These are phyloP conservation scores for Notodonta dromedarius DNA, from an alignment of 2,888 invertebrate genomes.

Conservation along the genomic window DNA sequence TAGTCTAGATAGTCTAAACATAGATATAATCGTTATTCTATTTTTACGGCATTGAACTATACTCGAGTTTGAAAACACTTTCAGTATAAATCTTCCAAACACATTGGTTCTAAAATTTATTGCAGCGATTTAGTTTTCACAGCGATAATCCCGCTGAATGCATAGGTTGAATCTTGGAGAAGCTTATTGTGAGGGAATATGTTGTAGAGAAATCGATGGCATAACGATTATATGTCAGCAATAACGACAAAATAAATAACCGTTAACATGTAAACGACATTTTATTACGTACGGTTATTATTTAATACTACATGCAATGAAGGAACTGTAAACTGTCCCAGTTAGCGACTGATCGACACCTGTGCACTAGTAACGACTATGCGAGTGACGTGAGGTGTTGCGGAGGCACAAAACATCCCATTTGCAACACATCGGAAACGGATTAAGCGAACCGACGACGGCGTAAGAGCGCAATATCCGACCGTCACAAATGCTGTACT, in stretches of 20 bases:
- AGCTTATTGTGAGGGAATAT: conserved; percentile 7
- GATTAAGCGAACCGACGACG: conserved; percentile 72
- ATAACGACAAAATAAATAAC: neutral
- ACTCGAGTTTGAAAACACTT: conserved; percentile 51
- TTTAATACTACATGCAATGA: conserved; percentile 14
- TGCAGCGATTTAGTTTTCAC: conserved; percentile 54
- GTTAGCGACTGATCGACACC: conserved; percentile 49
- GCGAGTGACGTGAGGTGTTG: conserved; percentile 33
- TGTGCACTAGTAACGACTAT: conserved; percentile 34
- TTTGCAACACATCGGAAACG: conserved; percentile 81
- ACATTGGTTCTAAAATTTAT: conserved; percentile 63
- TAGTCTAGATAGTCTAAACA: conserved; percentile 23
- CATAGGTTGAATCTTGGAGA: conserved; percentile 19
- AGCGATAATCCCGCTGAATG: conserved; percentile 42
- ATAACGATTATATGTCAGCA: neutral
- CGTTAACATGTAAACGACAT: neutral
- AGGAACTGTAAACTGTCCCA: conserved; percentile 39
- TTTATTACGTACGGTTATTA: conserved; percentile 8
- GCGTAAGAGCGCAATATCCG: conserved; percentile 79
- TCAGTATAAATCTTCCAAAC: conserved; percentile 63
- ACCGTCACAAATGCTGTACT: conserved; percentile 47
- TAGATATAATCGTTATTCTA: conserved; percentile 32
- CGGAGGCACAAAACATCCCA: conserved; percentile 67
- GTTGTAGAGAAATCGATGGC: neutral
- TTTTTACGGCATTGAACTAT: conserved; percentile 35